Conservation (phyloP, 2,888 invertebrate species). For the Cosmorhoe ocellata region DNA sequence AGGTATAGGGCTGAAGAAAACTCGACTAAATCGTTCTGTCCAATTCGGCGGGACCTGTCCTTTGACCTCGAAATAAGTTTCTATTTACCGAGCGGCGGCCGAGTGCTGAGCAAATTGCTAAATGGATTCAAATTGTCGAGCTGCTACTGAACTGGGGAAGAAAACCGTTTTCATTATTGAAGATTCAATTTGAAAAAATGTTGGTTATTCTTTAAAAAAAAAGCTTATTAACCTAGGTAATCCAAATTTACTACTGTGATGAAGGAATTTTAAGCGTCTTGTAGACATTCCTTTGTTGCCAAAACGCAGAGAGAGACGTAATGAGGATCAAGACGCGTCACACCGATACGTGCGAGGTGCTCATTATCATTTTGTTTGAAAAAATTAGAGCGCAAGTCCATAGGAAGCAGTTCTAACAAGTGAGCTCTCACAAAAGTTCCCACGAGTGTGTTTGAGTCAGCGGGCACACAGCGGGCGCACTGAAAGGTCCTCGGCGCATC, state of each 20-base stretch:
- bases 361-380: background rate
- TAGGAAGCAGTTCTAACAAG: background rate
- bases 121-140: slow-evolving; percentile 20
- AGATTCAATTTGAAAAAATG: no score
- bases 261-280: no score
- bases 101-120: slow-evolving; percentile 14
- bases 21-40: slow-evolving; percentile 11
- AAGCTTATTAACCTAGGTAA: no score
- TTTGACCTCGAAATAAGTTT: slow-evolving; percentile 18
- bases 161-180: slow-evolving; percentile 14
- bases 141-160: no score
- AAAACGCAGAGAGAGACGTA: no score
- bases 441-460: background rate
- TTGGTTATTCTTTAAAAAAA: no score
- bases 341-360: no score
- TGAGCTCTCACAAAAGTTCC: background rate
- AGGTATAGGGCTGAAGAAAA: background rate
- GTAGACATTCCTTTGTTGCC: no score
- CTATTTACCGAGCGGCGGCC: slow-evolving; percentile 15
- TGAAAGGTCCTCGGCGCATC: slow-evolving; percentile 7
- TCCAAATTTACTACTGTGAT: no score
- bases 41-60: slow-evolving; percentile 4
- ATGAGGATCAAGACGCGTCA: no score
- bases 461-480: background rate
- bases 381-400: background rate